These are phyloP conservation scores for Agrochola circellaris DNA, from an alignment of 2,888 invertebrate species.

Conservation along the genomic window DNA sequence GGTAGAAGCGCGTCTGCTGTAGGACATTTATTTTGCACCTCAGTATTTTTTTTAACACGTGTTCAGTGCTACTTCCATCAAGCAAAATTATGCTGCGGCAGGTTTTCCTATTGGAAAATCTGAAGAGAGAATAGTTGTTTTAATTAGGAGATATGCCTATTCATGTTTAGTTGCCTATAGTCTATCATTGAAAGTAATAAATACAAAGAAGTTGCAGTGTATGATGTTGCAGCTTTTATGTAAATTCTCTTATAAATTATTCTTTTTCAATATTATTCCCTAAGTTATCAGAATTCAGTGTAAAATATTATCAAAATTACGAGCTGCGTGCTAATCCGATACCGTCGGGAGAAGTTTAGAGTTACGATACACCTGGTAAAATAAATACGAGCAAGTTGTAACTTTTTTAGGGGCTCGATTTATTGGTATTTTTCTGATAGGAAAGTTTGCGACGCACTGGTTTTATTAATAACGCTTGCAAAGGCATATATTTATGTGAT, in stretches of 20 bases:
- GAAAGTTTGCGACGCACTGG: neutral
- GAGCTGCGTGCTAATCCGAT: slow-evolving; percentile 17
- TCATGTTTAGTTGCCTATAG: neutral
- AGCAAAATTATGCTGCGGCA: neutral
- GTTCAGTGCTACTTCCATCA: neutral
- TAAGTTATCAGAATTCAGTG: neutral
- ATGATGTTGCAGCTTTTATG: neutral
- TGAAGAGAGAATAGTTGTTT: neutral
- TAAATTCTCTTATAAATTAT: neutral
- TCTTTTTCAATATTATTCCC: neutral
- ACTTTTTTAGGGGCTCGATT: slow-evolving; percentile 15
- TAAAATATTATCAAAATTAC: slow-evolving; percentile 25
- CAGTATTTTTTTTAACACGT: neutral
- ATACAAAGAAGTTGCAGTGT: neutral
- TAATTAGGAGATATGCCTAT: neutral
- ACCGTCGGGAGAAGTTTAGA: slow-evolving; percentile 19
- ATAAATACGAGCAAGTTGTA: slow-evolving; percentile 27
- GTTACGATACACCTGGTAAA: slow-evolving; percentile 21
- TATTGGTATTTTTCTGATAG: slow-evolving; percentile 12
- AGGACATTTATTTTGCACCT: neutral
- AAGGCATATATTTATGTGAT: neutral
- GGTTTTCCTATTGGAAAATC: neutral
- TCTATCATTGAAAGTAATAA: neutral
- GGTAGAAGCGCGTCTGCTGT: neutral
- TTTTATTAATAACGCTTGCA: slow-evolving; percentile 15